These are phyloP conservation scores for Darwinula stevensoni DNA, from an alignment of 2,888 invertebrate species.

Conservation along the genomic window DNA sequence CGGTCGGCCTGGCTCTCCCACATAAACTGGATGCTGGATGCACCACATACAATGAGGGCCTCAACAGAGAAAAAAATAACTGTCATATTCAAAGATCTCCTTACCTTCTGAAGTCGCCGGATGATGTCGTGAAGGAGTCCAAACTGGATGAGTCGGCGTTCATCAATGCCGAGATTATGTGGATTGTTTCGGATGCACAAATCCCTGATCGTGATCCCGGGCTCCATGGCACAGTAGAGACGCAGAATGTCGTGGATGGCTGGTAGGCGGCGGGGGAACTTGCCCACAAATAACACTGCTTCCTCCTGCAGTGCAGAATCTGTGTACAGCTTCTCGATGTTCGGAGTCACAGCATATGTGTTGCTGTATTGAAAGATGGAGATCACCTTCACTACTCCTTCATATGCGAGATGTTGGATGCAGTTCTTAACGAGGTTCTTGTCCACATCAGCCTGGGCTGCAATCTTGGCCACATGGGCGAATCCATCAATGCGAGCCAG, in stretches of 20 bases:
- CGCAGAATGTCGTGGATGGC: conserved; percentile 36
- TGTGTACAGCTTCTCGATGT: conserved; percentile 32
- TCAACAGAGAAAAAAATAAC: no score
- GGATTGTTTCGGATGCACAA: conserved; percentile 29
- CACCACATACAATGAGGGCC: no score
- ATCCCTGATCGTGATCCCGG: conserved; percentile 42
- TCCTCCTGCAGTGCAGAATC: conserved; percentile 33
- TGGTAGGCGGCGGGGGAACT: conserved; percentile 31
- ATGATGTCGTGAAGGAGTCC: conserved; percentile 60
- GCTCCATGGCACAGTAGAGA: conserved; percentile 42
- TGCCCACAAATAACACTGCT: conserved; percentile 36
- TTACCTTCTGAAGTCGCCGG: conserved; percentile 46
- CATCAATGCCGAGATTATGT: conserved; percentile 25
- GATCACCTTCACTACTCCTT: conserved; percentile 35
- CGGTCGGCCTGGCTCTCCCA: no score
- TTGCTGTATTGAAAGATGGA: conserved; percentile 61
- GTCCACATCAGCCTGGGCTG: conserved; percentile 67
- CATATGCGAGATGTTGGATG: conserved; percentile 61
- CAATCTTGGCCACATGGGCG: conserved; percentile 67
- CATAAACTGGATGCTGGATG: no score
- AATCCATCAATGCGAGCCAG: conserved; percentile 69
- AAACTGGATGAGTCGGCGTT: conserved; percentile 53
- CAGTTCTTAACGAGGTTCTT: conserved; percentile 77
- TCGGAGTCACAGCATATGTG: conserved; percentile 47
- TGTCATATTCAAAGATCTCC: no score